These are phyloP conservation scores for Bombus superbus DNA, from an alignment of 1,140 invertebrate species.

Conservation along the genomic window DNA sequence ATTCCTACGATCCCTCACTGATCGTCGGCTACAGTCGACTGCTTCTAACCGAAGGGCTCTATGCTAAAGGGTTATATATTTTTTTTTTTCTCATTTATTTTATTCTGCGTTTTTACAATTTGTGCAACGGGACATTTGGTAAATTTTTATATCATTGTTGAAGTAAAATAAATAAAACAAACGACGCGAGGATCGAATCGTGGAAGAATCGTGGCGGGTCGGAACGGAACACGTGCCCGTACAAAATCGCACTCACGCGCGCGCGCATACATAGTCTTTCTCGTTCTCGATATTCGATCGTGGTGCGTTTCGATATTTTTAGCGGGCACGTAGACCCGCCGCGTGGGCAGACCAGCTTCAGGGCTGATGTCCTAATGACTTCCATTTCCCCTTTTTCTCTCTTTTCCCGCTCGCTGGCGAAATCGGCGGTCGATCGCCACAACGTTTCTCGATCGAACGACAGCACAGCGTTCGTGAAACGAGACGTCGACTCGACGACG, in stretches of 20 bases:
- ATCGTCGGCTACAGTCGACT: no score
- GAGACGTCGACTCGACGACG: no score
- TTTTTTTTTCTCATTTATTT: no score
- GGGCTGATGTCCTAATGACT: conserved; percentile 69
- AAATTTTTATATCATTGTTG: no score
- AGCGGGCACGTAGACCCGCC: conserved; percentile 65
- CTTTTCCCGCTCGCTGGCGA: not conserved
- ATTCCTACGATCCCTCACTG: no score
- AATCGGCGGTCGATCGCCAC: not conserved
- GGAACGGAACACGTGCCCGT: conserved; percentile 42
- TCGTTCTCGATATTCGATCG: conserved; percentile 71
- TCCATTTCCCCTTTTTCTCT: conserved; percentile 49
- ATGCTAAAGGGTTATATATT: accelerated
- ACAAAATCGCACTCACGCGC: not conserved
- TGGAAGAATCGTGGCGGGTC: not conserved
- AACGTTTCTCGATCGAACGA: not conserved
- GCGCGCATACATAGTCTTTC: conserved; percentile 15
- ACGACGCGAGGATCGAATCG: not conserved
- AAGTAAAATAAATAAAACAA: no score
- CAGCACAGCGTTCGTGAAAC: not conserved
- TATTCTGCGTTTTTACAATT: no score
- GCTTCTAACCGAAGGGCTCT: accelerated
- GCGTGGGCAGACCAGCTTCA: conserved; percentile 51
- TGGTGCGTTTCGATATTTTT: conserved; percentile 73
- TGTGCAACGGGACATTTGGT: no score